Evolutionary conservation across 2,113 vertebrate genomes (phyloP).

Genomic region (Seriola dumerili): DNA sequence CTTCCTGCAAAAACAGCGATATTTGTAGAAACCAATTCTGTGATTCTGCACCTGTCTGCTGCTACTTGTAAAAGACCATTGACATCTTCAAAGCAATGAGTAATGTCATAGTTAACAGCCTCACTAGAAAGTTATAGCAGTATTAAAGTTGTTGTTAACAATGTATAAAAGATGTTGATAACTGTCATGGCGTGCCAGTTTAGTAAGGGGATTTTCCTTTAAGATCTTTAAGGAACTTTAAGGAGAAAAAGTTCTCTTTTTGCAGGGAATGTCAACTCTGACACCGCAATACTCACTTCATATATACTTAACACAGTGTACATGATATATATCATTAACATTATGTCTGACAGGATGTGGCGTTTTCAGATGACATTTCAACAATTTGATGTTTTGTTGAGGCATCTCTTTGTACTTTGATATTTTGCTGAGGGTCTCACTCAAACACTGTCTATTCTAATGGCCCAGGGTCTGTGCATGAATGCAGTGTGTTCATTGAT

Average conservation of each 20-base stretch:
- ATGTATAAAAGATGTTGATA: not conserved
- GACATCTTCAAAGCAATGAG: not conserved
- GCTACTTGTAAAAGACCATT: not conserved
- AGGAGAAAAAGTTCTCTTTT: not conserved
- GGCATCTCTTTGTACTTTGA: not conserved
- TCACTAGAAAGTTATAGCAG: not conserved
- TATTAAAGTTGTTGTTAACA: not conserved
- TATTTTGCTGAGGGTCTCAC: not conserved
- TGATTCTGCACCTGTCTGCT: not conserved
- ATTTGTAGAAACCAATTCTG: not conserved
- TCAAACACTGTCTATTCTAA: not conserved
- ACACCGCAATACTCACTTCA: not conserved
- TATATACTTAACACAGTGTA: not conserved
- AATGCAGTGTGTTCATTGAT: not conserved
- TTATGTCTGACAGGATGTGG: not conserved
- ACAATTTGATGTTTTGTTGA: not conserved
- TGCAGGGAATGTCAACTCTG: not conserved
- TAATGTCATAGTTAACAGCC: conserved; percentile 5
- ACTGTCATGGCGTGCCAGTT: not conserved
- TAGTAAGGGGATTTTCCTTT: not conserved
- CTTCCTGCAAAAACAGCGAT: not conserved
- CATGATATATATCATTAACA: not conserved
- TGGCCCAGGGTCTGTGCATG: not conserved
- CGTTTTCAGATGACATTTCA: conserved; percentile 24
- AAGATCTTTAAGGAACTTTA: not conserved